Evolutionary conservation across 2,113 vertebrate species (phyloP), one percentile per base, ranked within the genome.

Genomic region (Dinomys branickii): DNA sequence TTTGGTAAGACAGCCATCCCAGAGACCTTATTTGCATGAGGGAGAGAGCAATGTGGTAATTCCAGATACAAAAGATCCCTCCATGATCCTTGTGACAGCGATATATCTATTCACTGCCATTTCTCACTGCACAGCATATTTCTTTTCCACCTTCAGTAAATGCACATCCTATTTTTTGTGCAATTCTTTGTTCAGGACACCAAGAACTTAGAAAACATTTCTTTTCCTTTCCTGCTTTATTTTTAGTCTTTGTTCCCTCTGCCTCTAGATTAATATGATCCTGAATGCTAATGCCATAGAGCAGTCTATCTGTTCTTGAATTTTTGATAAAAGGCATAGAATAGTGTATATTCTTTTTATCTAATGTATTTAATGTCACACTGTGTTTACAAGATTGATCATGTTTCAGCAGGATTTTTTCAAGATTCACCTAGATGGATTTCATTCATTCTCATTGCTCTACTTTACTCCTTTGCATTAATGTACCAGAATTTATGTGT

Each of bases 51-150:
- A 28, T 20, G 8, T 10, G n/a, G n/a, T 26, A 75, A 75, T 44
- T 75, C 22, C 38, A 75, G n/a, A 71, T 22, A 71, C 67, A 38
- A 10, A 71, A 38, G 8, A 9, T 3, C 3, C 67, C 19, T 38
- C 8, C 71, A 2, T 28, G 10, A 14, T 44, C 71, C 41, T 44
- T 4, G 1, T 26, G 41, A 41, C 71, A 26, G 19, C 41, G 22
- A 22, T 44, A 41, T 44, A 28, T 12, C 38, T 26, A 13, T 44
- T 73, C 38, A 11, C 71, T 41, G 71, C 22, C 11, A 4, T 9
- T 26, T 44, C 38, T 14, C 3, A 6, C 19, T 1, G 41, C 2
- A 24, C 0, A 6, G 41, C 35, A 22, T 2, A 38, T 19, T 38
- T 38, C 67, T 38, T 69, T 19, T 7, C 7, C 19, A 4, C 33